Conservation (phyloP, 2,797 vertebrate species). For the Eulemur rubriventer region DNA sequence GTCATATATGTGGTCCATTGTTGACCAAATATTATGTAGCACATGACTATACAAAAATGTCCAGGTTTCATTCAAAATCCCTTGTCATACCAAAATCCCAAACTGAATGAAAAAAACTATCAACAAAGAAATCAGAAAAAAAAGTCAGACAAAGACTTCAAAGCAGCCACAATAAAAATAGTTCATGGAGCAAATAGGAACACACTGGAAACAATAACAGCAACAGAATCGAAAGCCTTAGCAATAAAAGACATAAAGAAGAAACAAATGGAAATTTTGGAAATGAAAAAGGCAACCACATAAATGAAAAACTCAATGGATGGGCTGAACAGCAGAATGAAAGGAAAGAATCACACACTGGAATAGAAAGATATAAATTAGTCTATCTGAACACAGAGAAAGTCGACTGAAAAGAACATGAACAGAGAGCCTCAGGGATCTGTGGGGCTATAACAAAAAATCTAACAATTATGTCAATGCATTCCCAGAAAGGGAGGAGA, state of each 20-base stretch:
- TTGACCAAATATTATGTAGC: too few relatives aligned
- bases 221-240: neutral
- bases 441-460: neutral
- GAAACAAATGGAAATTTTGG: neutral
- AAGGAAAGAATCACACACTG: neutral
- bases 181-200: neutral
- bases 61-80: neutral
- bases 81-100: neutral
- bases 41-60: neutral
- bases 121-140: neutral
- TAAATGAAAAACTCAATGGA: neutral
- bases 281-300: neutral
- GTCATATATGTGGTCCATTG: neutral
- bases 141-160: neutral
- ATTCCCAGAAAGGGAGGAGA: neutral
- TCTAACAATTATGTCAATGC: neutral
- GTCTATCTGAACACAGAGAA: too few relatives aligned
- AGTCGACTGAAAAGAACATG: too few relatives aligned
- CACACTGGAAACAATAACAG: neutral
- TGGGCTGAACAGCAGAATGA: neutral
- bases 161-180: neutral
- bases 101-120: neutral
- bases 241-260: neutral
- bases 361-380: too few relatives aligned
- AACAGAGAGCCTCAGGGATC: neutral